Conservation (phyloP, 2,888 invertebrate species). For the Sphaerolaimus hirsutus region DNA sequence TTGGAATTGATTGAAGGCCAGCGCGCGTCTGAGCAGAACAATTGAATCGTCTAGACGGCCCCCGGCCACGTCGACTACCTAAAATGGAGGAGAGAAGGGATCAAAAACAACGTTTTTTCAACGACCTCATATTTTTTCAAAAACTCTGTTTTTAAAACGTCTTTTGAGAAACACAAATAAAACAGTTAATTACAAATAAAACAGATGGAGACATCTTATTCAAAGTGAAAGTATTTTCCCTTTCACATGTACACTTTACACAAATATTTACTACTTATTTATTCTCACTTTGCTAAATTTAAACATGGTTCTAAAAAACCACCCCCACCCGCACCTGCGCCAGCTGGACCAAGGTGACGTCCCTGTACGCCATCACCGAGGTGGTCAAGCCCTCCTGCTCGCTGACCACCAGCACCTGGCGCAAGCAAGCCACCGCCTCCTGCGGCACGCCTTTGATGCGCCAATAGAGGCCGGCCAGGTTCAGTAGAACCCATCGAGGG, state of each 20-base stretch:
- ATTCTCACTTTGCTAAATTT: neutral
- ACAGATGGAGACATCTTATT: neutral
- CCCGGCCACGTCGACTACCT: constrained; percentile 36
- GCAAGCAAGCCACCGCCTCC: constrained; percentile 46
- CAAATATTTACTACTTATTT: neutral
- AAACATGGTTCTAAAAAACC: neutral
- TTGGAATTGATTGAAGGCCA: constrained; percentile 35
- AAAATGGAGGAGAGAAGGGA: too few species aligned
- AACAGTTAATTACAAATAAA: neutral
- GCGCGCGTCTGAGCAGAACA: constrained; percentile 39
- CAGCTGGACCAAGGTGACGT: constrained; percentile 44
- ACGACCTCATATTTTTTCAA: neutral
- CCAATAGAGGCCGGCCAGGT: constrained; percentile 53
- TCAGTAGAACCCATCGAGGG: constrained; percentile 47
- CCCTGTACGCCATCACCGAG: too few species aligned
- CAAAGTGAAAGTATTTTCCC: neutral
- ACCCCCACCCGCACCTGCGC: constrained; percentile 35
- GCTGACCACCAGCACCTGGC: constrained; percentile 33
- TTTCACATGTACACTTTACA: neutral
- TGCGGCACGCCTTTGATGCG: constrained; percentile 43
- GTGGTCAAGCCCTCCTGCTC: too few species aligned
- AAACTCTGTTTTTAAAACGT: neutral
- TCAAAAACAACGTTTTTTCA: neutral
- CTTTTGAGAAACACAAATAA: neutral
- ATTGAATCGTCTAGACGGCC: constrained; percentile 40